These are phyloP conservation scores for Danionella cerebrum DNA, from an alignment of 2,113 vertebrate genomes.

Conservation along the genomic window DNA sequence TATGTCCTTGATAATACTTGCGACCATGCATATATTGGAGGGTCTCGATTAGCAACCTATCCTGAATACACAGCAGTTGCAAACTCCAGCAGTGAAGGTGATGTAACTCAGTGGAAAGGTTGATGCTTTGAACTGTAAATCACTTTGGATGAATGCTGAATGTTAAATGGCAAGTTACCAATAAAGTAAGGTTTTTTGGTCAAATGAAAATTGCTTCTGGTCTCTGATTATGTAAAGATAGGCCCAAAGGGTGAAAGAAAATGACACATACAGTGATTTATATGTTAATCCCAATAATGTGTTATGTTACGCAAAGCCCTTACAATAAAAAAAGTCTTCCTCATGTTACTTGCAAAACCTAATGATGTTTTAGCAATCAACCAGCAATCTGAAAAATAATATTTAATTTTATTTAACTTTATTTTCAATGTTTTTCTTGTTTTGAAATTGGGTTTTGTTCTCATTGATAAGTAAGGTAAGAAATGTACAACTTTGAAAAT, in stretches of 20 bases:
- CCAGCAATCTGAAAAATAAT: no score
- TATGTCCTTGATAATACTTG: background rate
- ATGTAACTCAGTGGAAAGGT: conserved; percentile 4
- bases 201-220: background rate
- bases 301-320: background rate
- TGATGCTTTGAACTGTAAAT: background rate
- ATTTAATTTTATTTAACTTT: no score
- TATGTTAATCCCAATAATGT: background rate
- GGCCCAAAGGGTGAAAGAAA: background rate
- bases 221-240: background rate
- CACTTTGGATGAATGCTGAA: background rate
- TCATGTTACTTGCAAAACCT: no score
- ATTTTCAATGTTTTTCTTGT: no score
- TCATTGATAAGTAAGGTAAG: no score
- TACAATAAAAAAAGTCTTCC: background rate
- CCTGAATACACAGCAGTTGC: conserved; percentile 2
- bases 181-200: background rate
- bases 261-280: background rate
- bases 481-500: no score
- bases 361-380: background rate
- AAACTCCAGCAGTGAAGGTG: background rate
- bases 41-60: background rate
- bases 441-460: no score
- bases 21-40: background rate
- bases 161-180: background rate